Base-by-base conservation (phyloP, 2,888 invertebrate species). In the Drosophila anomalipes region DNA sequence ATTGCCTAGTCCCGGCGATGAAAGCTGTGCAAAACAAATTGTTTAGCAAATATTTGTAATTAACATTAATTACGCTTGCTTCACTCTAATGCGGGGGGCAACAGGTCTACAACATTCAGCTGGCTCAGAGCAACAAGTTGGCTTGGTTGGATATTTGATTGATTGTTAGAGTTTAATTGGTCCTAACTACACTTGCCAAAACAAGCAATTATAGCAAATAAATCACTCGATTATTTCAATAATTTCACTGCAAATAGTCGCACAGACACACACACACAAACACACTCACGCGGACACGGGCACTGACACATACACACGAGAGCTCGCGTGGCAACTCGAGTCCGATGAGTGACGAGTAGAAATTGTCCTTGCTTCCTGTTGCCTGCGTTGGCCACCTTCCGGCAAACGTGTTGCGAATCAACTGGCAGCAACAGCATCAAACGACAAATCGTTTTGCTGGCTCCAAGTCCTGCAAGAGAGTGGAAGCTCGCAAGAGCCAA, bases 321-420 rank as follows among this genome's bases (percentile, higher is more conserved):
- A 57, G 63, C 69, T 72, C 83, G 76, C 70, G 72, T 44, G 65
- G 72, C 77, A 65, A 44, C 56, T 61, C 66, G 77, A 74, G 53
- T n/a, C 22, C 59, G 49, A 64, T 22, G 59, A 58, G 59, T 58
- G 39, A 30, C 16, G 12, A 33, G 7, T 49, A 57, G 49, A 47
- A 77, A 56, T 19, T 58, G 63, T 58, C 14, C 41, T 81, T 66
- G 77, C 66, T 74, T 79, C 65, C 75, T 70, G 78, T 61, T 74
- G 86, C 80, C 80, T 68, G 71, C 83, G 84, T 52, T 79, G 70
- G 74, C 72, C 83, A 88, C 91, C 91, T 91, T 91, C 86, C 91
- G 91, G 91, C 90, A 90, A 88, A 86, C 88, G 88, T 84, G 91
- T 88, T 88, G 89, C 90, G 88, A 90, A 88, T 91, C 88, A 91